Percentiles rank a stretch among this genome's conserved stretches.
Evolutionary conservation across 2,888 invertebrate genomes (phyloP).

Genomic region (Thymelicus lineola): DNA sequence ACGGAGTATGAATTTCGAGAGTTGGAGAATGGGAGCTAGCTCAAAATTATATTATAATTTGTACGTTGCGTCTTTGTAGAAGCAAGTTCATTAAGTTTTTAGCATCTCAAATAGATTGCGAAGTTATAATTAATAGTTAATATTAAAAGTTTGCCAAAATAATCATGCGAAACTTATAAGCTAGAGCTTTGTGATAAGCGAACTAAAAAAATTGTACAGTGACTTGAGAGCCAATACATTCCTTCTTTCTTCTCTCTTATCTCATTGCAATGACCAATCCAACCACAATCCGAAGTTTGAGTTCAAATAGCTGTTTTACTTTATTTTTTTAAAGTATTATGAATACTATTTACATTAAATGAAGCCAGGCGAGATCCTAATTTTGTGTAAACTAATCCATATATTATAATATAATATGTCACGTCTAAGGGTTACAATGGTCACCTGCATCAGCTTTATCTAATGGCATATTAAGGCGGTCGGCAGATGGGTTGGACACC

Average conservation of each 20-base stretch:
- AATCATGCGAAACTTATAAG: too few species aligned
- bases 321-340: too few species aligned
- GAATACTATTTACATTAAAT: too few species aligned
- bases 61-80: constrained; percentile 10
- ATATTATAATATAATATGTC: constrained; percentile 6
- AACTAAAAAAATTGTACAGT: too few species aligned
- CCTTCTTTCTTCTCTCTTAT: too few species aligned
- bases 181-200: too few species aligned
- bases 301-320: too few species aligned
- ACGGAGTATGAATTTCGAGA: too few species aligned
- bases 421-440: constrained; percentile 26
- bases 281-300: too few species aligned
- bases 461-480: constrained; percentile 78
- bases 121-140: constrained; percentile 43
- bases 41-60: constrained; percentile 30
- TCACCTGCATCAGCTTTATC: constrained; percentile 43
- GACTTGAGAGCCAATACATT: too few species aligned
- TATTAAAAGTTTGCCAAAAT: constrained; percentile 43
- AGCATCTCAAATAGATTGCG: constrained; percentile 26
- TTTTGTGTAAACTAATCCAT: background rate
- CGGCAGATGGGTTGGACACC: constrained; percentile 51
- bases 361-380: too few species aligned
- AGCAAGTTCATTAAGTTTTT: constrained; percentile 29
- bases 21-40: background rate
- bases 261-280: too few species aligned